Evolutionary conservation across 2,888 invertebrate species (phyloP), one percentile per base, ranked within the genome.

Genomic region (Exephanes ischioxanthus): DNA sequence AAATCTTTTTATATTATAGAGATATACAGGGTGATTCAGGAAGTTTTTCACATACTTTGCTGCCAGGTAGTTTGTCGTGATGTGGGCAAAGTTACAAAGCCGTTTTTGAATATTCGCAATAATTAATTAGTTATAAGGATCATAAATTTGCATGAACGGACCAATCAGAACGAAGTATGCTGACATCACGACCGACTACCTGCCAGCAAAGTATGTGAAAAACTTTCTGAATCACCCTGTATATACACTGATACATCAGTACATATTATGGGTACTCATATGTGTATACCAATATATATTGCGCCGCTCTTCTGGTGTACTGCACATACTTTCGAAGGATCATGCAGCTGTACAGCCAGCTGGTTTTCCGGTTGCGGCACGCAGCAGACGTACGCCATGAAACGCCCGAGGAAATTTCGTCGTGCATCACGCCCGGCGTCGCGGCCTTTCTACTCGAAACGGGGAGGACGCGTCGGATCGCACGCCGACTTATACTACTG

Each of bases 401-500:
- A 66, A 71, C 82, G 76, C 70, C 51, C 68, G 22, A 82, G 58
- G 72, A 86, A 86, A 87, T 87, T 87, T 84, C 80, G 86, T 85
- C 86, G 83, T 87, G 80, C 84, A 86, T 87, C 87, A 87, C 72
- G 63, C 63, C 14, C 58, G 58, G 63, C 63, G 63, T 63, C 33
- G 68, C 67, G 80, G 75, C 78, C 76, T 80, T 83, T 83, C 76
- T 58, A 48, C 78, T 45, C 16, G 48, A 53, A n/a, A 51, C 22
- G 30, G 51, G 51, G 66, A 72, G 71, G 51, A 68, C 61, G 78
- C 58, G 67, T 83, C 61, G 83, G 67, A 68, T 79, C 68, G 79
- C 73, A 71, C 82, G 71, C 33, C 16, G 61, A 73, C 73, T 48
- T 33, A 33, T 53, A 76, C 55, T 33, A 63, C 63, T 63, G 30